phyloP scores from a whole-genome alignment of 2,888 invertebrate species.

The Tupiocoris notatus region DNA sequence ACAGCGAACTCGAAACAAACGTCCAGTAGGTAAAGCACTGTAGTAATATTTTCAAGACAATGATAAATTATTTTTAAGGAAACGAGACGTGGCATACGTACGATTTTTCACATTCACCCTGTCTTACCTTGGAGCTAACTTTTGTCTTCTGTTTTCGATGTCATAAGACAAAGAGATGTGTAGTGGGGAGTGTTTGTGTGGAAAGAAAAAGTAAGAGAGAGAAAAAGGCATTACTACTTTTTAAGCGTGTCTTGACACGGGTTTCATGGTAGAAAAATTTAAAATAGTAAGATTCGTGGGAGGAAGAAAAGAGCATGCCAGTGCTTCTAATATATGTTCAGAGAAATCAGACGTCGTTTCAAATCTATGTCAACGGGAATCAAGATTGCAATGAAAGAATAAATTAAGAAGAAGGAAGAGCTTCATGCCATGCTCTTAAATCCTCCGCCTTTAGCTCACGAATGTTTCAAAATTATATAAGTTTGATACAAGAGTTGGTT shows the following conservation, averaged over 20 bases:
- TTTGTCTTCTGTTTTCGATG: conserved; percentile 48
- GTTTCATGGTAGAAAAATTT: no score
- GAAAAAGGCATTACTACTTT: conserved; percentile 31
- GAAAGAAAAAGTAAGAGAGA: conserved; percentile 49
- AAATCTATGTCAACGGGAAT: neutral
- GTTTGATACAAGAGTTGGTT: no score
- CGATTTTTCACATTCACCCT: no score
- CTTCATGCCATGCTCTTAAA: no score
- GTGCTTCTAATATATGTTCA: no score
- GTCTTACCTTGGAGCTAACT: conserved; percentile 48
- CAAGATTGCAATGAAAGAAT: no score
- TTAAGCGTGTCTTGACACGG: neutral
- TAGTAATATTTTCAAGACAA: neutral
- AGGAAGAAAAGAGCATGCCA: conserved; percentile 29
- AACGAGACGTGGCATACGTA: neutral
- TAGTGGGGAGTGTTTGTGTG: conserved; percentile 24
- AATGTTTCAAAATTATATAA: no score
- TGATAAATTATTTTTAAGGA: neutral
- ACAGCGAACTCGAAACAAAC: no score
- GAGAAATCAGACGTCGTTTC: no score
- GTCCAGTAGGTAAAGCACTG: neutral
- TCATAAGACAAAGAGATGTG: conserved; percentile 47
- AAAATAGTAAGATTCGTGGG: neutral
- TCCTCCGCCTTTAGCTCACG: no score
- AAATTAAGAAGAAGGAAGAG: no score